phyloP scores from a whole-genome alignment of 1,140 invertebrate species.

The Pogonomyrmex californicus region DNA sequence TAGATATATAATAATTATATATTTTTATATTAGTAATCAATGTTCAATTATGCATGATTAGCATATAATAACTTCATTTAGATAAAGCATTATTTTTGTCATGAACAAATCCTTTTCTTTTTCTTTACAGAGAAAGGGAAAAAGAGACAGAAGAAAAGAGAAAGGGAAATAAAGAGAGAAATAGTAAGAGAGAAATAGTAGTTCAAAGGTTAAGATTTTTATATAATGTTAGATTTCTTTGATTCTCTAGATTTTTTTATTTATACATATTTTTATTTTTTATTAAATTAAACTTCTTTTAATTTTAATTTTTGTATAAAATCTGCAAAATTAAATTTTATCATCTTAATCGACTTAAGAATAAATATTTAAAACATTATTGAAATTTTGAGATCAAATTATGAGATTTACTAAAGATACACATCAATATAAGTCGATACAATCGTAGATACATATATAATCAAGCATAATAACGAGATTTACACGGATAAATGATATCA shows the following conservation, averaged over 20 bases:
- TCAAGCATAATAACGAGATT: neutral
- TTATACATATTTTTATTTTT: neutral
- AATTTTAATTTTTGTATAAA: neutral
- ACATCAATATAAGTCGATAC: neutral
- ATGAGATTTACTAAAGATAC: neutral
- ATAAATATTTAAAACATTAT: neutral
- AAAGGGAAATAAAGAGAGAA: neutral
- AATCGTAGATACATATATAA: neutral
- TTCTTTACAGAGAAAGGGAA: too few species aligned
- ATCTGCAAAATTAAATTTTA: neutral
- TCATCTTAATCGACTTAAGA: neutral
- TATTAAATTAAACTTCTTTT: neutral
- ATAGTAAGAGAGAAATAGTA: neutral
- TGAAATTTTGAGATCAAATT: neutral
- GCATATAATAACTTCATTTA: too few species aligned
- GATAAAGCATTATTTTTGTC: too few species aligned
- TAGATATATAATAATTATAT: slow-evolving; percentile 6
- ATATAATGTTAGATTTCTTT: neutral
- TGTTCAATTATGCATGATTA: too few species aligned
- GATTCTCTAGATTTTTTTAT: neutral
- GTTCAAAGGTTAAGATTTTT: neutral
- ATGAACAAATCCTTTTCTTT: too few species aligned
- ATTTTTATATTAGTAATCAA: neutral
- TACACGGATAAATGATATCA: neutral
- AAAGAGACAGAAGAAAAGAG: too few species aligned